Percentiles rank a stretch among this genome's conserved stretches.
phyloP scores from a whole-genome alignment of 2,888 invertebrate genomes.

The Hoplodrina blanda region DNA sequence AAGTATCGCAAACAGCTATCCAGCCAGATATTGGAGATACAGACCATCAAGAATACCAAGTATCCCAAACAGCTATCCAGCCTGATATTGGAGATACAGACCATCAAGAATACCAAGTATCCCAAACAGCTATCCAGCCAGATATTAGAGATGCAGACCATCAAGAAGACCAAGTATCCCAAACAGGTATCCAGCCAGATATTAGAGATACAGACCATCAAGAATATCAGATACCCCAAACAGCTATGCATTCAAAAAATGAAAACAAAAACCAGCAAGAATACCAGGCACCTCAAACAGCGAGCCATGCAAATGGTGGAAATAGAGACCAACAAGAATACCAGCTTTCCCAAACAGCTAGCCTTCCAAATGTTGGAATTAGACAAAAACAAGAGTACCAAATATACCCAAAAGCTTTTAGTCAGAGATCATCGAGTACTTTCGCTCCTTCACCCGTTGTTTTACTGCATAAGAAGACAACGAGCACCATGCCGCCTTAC shows the following conservation, averaged over 20 bases:
- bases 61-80: background rate
- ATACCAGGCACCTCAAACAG: too few species aligned
- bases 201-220: too few species aligned
- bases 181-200: too few species aligned
- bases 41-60: background rate
- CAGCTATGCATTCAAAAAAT: background rate
- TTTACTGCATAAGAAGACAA: conserved; percentile 7
- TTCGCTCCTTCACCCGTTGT: background rate
- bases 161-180: too few species aligned
- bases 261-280: background rate
- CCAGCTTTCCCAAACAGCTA: background rate
- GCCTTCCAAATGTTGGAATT: background rate
- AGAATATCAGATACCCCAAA: too few species aligned
- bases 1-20: too few species aligned
- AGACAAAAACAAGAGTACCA: background rate
- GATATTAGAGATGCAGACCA: too few species aligned
- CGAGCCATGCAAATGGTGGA: background rate
- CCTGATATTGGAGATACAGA: too few species aligned
- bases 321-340: background rate
- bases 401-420: background rate
- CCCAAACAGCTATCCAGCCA: too few species aligned
- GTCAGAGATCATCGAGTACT: background rate
- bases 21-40: background rate
- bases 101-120: too few species aligned
- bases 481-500: conserved; percentile 47